Base-by-base conservation (phyloP, 1,140 invertebrate genomes). In the Trigoniulus corallinus region DNA sequence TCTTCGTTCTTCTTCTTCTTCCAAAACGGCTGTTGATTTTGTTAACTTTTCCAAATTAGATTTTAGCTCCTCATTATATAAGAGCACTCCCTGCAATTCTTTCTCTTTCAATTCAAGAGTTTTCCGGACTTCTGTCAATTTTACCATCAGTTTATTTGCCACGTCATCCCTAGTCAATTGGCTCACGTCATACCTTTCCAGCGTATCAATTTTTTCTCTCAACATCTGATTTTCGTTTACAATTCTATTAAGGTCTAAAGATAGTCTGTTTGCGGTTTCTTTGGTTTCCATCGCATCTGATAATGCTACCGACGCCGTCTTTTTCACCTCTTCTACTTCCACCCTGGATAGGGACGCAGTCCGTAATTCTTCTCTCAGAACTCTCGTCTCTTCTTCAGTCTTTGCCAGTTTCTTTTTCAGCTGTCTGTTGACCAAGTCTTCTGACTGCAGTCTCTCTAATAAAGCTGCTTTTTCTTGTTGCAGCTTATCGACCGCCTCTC, bases 401-500 rank as follows among this genome's bases (percentile, higher is more conserved):
- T 34, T 15, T 7, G 29, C 7, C 7, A 34, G 29, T 34, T 34
- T 29, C 29, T 21, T 40, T n/a, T n/a, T n/a, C n/a, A n/a, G n/a
- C n/a, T n/a, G n/a, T n/a, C n/a, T n/a, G n/a, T n/a, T n/a, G n/a
- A n/a, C n/a, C n/a, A n/a, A n/a, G n/a, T n/a, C n/a, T n/a, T n/a
- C n/a, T n/a, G n/a, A n/a, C n/a, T n/a, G n/a, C 41, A 53, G 20
- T 7, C 51, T 51, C 21, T 52, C 43, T 26, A 50, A 40, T 39
- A 56, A 42, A 23, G 43, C 50, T n/a, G 7, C 10, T 18, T 48
- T 51, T 42, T 51, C 48, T 1, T 49, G 21, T 24, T 44, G 15
- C 3, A 54, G 20, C n/a, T 55, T 47, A 13, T 56, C 54, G 18
- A 59, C 48, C 49, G 52, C 47, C 7, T 56, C 54, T 4, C 54